phyloP scores from a whole-genome alignment of 2,113 vertebrate genomes.

The Austrofundulus limnaeus region DNA sequence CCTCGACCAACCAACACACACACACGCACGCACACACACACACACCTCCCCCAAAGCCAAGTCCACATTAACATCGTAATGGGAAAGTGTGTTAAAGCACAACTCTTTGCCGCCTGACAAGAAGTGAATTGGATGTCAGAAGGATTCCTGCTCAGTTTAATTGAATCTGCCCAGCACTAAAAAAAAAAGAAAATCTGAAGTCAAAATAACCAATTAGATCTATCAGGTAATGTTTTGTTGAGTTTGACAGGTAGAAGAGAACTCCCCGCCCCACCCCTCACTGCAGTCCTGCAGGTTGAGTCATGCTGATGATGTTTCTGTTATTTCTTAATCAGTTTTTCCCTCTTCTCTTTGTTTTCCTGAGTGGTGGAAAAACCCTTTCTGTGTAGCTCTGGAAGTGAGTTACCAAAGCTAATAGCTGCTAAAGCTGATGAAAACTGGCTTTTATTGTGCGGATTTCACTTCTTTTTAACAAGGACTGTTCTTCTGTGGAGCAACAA shows the following conservation, averaged over 20 bases:
- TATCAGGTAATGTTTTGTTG: constrained; percentile 88
- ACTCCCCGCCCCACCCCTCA: constrained; percentile 12
- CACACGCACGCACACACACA: neutral
- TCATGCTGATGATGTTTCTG: constrained; percentile 48
- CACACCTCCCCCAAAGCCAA: constrained; percentile 43
- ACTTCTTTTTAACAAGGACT: constrained; percentile 1
- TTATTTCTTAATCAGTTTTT: constrained; percentile 70
- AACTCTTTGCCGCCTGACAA: constrained; percentile 85
- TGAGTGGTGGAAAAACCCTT: constrained; percentile 51
- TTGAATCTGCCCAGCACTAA: constrained; percentile 87
- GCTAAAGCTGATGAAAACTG: constrained; percentile 25
- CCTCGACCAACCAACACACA: constrained; percentile 3
- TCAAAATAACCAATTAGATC: constrained; percentile 93
- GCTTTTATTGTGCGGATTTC: constrained; percentile 3
- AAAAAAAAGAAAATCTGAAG: constrained; percentile 84
- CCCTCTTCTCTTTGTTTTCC: constrained; percentile 46
- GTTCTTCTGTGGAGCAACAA: neutral
- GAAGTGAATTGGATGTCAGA: constrained; percentile 93
- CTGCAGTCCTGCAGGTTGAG: constrained; percentile 29
- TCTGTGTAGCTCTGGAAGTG: constrained; percentile 42
- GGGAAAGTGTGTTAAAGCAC: constrained; percentile 85
- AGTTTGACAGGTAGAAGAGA: constrained; percentile 68
- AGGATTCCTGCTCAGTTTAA: constrained; percentile 93
- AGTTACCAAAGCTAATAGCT: constrained; percentile 60
- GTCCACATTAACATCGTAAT: constrained; percentile 91